Evolutionary conservation across 2,113 vertebrate genomes (phyloP), one percentile per base, ranked within the genome.

Genomic region (Orthonyx spaldingii): DNA sequence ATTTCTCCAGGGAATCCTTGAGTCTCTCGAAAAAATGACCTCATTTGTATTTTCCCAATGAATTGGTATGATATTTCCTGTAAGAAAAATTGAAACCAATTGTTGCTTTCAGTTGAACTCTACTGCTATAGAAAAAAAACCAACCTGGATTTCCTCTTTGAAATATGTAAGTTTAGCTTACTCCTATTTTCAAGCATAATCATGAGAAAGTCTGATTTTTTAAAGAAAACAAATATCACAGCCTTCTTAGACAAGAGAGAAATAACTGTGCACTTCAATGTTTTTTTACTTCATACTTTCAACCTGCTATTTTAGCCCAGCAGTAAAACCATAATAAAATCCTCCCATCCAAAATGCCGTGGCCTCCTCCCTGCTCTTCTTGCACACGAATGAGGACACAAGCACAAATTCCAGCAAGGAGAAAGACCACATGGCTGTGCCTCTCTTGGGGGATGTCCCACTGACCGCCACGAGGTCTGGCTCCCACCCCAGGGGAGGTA

Each of bases 1-100:
- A 97, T 97, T 97, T 98, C 98, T 98, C 98, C 93, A 85, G 97
- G 98, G 97, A 97, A 97, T 94, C 49, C 96, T 94, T 91, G 89
- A 97, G 92, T 96, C 63, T 77, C 71, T 92, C 6, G 2, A 94
- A 94, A 96, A 97, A 97, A 97, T 95, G 96, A 98, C 96, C 93
- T 97, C 96, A 97, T 97, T 97, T 93, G 83, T 96, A 92, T 97
- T 97, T 98, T 98, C 96, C 94, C 92, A 95, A 96, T 96, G 97
- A 97, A 93, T 94, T 96, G 95, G 90, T 97, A 76, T 93, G 93
- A 94, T 96, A 96, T 97, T 98, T 98, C 97, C 97, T 97, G 97
- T 89, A 95, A 96, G 87, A 98, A 96, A 98, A 96, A 91, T 50
- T 77, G 87, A 96, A 98, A 96, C 97, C 96, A 97, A 97, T 97